Evolutionary conservation across 1,140 invertebrate species (phyloP).

Genomic region (Trypoxylus dichotomus): DNA sequence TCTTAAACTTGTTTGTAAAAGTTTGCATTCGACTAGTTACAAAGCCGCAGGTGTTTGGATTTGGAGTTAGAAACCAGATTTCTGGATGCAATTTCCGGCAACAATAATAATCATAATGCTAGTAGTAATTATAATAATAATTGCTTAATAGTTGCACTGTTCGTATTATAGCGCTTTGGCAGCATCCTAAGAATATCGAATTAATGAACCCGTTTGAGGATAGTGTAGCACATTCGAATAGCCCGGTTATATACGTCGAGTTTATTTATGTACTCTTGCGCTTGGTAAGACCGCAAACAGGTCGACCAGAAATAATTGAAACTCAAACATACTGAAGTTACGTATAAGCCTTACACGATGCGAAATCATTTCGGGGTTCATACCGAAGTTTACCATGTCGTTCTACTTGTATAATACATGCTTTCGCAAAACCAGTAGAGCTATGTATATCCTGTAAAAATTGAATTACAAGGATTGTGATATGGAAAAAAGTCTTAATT

Average conservation of each 20-base stretch:
- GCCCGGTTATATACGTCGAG: background rate
- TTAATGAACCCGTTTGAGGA: background rate
- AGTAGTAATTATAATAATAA: no score
- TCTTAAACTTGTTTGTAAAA: no score
- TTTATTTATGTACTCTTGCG: constrained; percentile 19
- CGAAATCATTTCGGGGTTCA: background rate
- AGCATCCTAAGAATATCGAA: background rate
- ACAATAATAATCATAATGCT: no score
- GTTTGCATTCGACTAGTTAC: no score
- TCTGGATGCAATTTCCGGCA: no score
- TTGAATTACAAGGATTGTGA: no score
- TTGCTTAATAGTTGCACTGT: no score
- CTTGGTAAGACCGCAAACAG: constrained; percentile 4
- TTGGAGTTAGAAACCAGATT: no score
- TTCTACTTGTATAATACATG: constrained; percentile 1
- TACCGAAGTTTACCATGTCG: background rate
- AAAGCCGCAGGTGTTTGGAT: no score
- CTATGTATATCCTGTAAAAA: no score
- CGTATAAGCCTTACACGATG: background rate
- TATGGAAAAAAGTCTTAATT: no score
- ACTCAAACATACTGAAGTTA: constrained; percentile 19
- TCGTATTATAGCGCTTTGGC: no score
- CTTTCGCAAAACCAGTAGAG: constrained; percentile 3
- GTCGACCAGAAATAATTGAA: constrained; percentile 21
- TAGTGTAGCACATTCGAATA: background rate